Evolutionary conservation across 2,113 vertebrate genomes (phyloP).

Genomic region (Pseudorasbora parva): DNA sequence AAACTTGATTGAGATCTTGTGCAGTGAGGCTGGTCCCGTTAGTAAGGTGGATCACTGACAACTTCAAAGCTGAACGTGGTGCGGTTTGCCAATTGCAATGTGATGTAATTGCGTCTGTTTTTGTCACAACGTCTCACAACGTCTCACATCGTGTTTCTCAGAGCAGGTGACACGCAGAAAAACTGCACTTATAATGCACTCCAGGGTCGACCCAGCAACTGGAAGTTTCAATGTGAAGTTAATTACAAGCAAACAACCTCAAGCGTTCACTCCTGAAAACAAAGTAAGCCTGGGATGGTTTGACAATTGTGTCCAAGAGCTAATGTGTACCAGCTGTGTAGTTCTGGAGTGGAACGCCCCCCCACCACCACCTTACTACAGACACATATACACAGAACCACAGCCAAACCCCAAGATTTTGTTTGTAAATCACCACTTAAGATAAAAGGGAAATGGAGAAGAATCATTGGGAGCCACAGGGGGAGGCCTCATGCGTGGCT

Average conservation of each 20-base stretch:
- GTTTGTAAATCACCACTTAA: conserved; percentile 75
- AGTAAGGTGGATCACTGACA: conserved; percentile 11
- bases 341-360: conserved; percentile 17
- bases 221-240: conserved; percentile 48
- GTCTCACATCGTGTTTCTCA: not conserved
- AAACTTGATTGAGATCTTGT: conserved; percentile 25
- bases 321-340: conserved; percentile 78
- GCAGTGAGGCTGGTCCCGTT: not conserved
- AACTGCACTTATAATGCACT: not conserved
- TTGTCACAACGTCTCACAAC: not conserved
- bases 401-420: conserved; percentile 65
- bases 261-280: conserved; percentile 63
- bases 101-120: not conserved
- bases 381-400: conserved; percentile 27
- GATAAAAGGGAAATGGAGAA: conserved; percentile 62
- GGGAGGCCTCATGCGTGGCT: not conserved
- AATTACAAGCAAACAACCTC: conserved; percentile 62
- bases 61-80: not conserved
- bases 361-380: not conserved
- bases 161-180: not conserved
- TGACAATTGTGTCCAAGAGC: conserved; percentile 52
- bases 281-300: conserved; percentile 50
- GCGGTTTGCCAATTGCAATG: not conserved
- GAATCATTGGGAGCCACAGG: conserved; percentile 7
- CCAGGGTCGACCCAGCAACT: conserved; percentile 33